Percentiles rank a stretch among this genome's conserved stretches.
Conservation (phyloP, 1,140 invertebrate genomes). For the Drosophila sp. region DNA sequence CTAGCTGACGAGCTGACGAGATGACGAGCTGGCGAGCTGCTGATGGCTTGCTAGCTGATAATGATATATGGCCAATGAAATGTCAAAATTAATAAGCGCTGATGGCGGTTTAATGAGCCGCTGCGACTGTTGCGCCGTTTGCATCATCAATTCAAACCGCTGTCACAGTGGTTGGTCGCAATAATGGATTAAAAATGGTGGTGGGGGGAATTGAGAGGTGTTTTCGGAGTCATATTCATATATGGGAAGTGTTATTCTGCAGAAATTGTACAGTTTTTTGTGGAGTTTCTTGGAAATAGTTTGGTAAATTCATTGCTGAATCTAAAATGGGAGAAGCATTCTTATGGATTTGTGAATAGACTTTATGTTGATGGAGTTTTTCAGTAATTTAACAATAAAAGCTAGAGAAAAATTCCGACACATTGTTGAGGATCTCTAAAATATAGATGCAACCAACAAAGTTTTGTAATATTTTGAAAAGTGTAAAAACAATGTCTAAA, state of each 20-base stretch:
- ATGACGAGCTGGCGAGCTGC: constrained; percentile 42
- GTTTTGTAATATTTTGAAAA: too few relatives aligned
- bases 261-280: background rate
- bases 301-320: too few relatives aligned
- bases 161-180: constrained; percentile 22
- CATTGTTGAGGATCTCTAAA: too few relatives aligned
- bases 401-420: too few relatives aligned
- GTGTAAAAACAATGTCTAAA: too few relatives aligned
- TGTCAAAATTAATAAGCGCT: constrained; percentile 70
- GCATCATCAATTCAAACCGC: constrained; percentile 46
- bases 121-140: constrained; percentile 18
- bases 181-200: background rate
- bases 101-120: constrained; percentile 65
- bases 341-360: too few relatives aligned
- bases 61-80: constrained; percentile 68
- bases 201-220: background rate
- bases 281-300: background rate
- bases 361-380: too few relatives aligned
- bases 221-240: too few relatives aligned
- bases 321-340: too few relatives aligned
- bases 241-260: background rate
- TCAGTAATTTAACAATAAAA: too few relatives aligned
- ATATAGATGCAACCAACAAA: too few relatives aligned
- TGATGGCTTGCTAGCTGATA: constrained; percentile 61
- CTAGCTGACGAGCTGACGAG: constrained; percentile 49